A percentile compares a stretch with the other conserved stretches of the same genome.
These are phyloP conservation scores for Pygoscelis adeliae DNA, from an alignment of 2,113 vertebrate species.

Conservation along the genomic window DNA sequence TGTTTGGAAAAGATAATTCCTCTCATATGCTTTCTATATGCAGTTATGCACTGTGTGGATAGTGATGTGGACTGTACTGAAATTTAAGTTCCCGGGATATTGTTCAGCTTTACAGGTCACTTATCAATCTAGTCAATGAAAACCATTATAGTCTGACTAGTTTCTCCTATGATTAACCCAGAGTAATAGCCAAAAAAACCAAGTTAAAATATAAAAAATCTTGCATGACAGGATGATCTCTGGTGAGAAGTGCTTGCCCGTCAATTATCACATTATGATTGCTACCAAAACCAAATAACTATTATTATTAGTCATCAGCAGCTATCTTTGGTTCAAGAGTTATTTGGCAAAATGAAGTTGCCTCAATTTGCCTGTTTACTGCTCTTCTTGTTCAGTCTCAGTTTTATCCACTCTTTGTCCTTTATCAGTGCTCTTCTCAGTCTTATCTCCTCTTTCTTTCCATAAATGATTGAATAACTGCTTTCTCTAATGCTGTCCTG, in stretches of 20 bases:
- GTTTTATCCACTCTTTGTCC: background rate
- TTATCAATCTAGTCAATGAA: background rate
- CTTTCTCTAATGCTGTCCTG: background rate
- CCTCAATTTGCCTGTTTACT: background rate
- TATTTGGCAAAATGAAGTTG: background rate
- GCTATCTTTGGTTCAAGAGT: background rate
- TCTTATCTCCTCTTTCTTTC: background rate
- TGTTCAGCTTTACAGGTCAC: background rate
- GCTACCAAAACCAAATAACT: background rate
- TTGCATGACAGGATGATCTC: background rate
- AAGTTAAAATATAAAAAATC: background rate
- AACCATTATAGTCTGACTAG: background rate
- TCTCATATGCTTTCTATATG: background rate
- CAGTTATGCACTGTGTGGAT: background rate
- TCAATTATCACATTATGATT: background rate
- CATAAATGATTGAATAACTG: background rate
- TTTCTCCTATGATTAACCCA: background rate
- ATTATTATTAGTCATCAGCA: background rate
- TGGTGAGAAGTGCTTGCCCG: background rate
- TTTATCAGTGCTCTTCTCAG: background rate
- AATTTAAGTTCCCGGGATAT: background rate
- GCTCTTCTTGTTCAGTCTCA: background rate
- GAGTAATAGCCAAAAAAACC: background rate
- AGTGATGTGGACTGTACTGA: background rate
- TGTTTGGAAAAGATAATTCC: background rate